Evolutionary conservation across 1,140 invertebrate species (phyloP), one percentile per base, ranked within the genome.

Genomic region (Agrypnia vestita): DNA sequence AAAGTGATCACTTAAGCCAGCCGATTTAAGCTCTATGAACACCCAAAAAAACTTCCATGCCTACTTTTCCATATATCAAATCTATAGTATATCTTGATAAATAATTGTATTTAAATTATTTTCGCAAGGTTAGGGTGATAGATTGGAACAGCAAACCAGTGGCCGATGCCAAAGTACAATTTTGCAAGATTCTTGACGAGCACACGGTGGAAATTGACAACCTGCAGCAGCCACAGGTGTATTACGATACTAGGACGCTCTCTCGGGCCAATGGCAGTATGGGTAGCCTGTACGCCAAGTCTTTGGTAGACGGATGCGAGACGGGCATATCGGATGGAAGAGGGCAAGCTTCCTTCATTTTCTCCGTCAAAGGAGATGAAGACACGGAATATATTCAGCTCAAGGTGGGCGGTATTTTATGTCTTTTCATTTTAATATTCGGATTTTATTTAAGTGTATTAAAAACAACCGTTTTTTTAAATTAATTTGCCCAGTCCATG

Each of bases 291-390:
- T 35, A 3, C 49, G 19, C 74, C 13, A 49, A 59, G 56, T 17
- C 35, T 3, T 15, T 76, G 73, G 10, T 53, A 12, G 62, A 83
- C 47, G 43, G 79, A 0, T 83, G 82, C 43, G 62, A 79, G 44
- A 76, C 71, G 0, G 59, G 35, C 1, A 21, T 47, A 0, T 76
- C 82, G 0, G 64, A 83, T 47, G 12, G 25, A 0, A 76, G 46
- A n/a, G 82, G 82, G 47, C 62, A 75, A 19, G 79, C 74, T 12
- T 72, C 76, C 7, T 83, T 83, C 56, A 51, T 55, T 21, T 83
- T 79, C 51, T 78, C 62, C 9, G 44, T 81, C 46, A 43, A 35
- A 4, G 21, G 15, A 12, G 56, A 82, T 44, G 21, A 56, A 13
- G 73, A 79, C 25, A 43, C 55, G 8, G 73, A 83, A 15, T 61